Evolutionary conservation across 1,140 invertebrate species (phyloP).

Genomic region (Telenomus remus): DNA sequence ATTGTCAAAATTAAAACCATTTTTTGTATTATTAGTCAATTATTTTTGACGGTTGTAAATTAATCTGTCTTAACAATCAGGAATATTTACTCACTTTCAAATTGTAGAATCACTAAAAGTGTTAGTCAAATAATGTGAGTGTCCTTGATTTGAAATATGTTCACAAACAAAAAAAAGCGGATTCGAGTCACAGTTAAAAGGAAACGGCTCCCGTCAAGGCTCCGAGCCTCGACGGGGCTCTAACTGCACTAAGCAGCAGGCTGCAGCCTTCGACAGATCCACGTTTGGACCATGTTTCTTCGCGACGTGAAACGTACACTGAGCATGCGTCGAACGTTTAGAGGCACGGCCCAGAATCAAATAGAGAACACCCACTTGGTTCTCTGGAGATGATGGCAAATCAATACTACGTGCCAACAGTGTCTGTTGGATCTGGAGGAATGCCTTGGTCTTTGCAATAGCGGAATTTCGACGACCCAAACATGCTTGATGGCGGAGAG

Average conservation of each 20-base stretch:
- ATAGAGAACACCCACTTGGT: conserved; percentile 65
- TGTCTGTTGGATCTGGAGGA: conserved; percentile 29
- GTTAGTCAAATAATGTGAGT: too few species aligned
- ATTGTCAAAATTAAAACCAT: too few species aligned
- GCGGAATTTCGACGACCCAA: conserved; percentile 35
- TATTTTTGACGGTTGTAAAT: too few species aligned
- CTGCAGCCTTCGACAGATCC: conserved; percentile 27
- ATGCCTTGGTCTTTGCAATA: conserved; percentile 22
- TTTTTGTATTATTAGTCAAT: too few species aligned
- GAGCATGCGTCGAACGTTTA: conserved; percentile 43
- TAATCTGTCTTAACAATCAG: too few species aligned
- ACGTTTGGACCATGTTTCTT: conserved; percentile 16
- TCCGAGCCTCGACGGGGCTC: conserved; percentile 43
- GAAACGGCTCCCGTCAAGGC: conserved; percentile 37
- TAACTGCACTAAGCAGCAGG: conserved; percentile 29
- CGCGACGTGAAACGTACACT: not conserved
- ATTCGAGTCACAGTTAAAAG: conserved; percentile 4
- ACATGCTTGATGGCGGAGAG: conserved; percentile 35
- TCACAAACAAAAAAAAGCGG: conserved; percentile 5
- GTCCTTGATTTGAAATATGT: not conserved
- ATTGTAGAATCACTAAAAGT: too few species aligned
- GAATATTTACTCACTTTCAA: too few species aligned
- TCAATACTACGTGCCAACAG: conserved; percentile 65
- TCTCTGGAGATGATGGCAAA: conserved; percentile 74
- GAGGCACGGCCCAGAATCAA: conserved; percentile 61